Evolutionary conservation across 1,140 invertebrate species (phyloP), one percentile per base, ranked within the genome.

Genomic region (Drosophila orena): DNA sequence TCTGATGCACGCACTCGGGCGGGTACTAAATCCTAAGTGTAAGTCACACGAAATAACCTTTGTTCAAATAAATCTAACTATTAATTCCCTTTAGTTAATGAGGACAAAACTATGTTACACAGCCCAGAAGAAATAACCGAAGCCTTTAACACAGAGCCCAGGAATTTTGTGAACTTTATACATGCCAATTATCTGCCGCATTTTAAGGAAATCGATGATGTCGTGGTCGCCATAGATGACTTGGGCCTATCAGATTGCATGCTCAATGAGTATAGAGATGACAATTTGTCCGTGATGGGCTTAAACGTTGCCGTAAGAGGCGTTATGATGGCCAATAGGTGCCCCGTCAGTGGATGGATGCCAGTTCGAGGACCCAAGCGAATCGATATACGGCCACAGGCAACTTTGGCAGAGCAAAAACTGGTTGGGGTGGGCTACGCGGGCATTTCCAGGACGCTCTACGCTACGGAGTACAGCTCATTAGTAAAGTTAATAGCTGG

Each of bases 21-120:
- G 95, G 83, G 95, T 96, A 4, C 93, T 96, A 22, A 96, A 96
- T 94, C 96, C 96, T 20, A 97, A 96, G 94, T 94, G 95, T 94
- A 93, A 91, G 61, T 20, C 6, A 34, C 37, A 17, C 8, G 3
- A 0, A 2, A 27, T 17, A 7, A 11, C 5, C 8, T 58, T 17
- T 35, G 1, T 1, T 7, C 2, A 10, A 2, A 12, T 10, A 22
- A 0, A n/a, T 6, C 2, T 3, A 10, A 50, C 34, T 27, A 1
- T 3, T 7, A 30, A 1, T 6, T 22, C 46, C 37, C 55, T 59
- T 0, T 38, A 89, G 73, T 43, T 69, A 77, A 60, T 11, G 75
- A 81, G 27, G 15, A 60, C 6, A 52, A 92, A 85, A 93, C 91
- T 68, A 93, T 96, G 53, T 92, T 93, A 17, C 94, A 96, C 79